phyloP scores from a whole-genome alignment of 92 coral and sea anemone species.

The Porites lobata region DNA sequence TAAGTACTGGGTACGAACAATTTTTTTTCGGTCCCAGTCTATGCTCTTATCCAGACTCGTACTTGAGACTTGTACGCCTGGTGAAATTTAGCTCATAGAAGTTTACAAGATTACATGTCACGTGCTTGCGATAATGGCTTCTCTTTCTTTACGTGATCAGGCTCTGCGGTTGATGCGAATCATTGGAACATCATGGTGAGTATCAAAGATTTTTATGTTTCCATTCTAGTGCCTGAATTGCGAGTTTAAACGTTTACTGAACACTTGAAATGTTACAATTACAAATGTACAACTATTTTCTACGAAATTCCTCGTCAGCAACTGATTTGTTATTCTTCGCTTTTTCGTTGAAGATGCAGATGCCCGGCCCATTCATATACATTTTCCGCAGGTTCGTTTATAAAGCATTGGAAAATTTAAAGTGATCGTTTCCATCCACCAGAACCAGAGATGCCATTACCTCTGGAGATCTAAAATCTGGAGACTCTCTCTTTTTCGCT shows the following conservation, averaged over 20 bases:
- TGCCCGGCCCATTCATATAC: constrained; percentile 99
- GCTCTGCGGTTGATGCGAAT: constrained; percentile 76
- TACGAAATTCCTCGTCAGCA: too few relatives aligned
- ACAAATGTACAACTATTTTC: too few relatives aligned
- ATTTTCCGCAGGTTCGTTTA: constrained; percentile 72
- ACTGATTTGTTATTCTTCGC: not conserved
- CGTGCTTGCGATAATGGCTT: constrained; percentile 54
- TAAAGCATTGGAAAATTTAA: not conserved
- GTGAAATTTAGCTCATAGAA: not conserved
- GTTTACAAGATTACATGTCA: too few relatives aligned
- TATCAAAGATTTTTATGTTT: not conserved
- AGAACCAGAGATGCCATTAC: too few relatives aligned
- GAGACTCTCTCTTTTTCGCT: too few relatives aligned
- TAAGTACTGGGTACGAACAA: too few relatives aligned
- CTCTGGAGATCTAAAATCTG: too few relatives aligned
- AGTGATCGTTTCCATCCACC: not conserved
- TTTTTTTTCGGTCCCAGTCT: constrained; percentile 3
- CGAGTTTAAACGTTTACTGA: too few relatives aligned
- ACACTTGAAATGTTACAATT: not conserved
- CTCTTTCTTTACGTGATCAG: constrained; percentile 57
- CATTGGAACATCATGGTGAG: constrained; percentile 83
- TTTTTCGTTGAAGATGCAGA: constrained; percentile 70
- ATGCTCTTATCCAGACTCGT: too few relatives aligned
- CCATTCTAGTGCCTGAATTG: too few relatives aligned
- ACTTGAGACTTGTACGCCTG: not conserved